Evolutionary conservation across 2,888 invertebrate genomes (phyloP), one percentile per base, ranked within the genome.

Genomic region (Brachyptera risi): DNA sequence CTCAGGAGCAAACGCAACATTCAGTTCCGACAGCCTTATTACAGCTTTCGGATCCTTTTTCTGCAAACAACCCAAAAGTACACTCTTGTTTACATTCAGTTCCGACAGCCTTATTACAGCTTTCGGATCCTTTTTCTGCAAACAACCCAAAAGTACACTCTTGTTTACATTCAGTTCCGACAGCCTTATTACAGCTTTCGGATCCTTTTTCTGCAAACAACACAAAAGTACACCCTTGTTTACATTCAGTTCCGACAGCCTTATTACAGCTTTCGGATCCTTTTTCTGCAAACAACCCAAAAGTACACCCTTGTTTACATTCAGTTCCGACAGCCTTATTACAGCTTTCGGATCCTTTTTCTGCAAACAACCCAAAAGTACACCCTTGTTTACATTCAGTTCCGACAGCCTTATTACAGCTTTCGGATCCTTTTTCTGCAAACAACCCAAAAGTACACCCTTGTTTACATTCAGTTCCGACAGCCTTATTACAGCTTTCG

Each of bases 181-280:
- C 71, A 93, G 79, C 72, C 85, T 81, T 62, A 94, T 79, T 44
- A 87, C 80, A 63, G 92, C 90, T 77, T 93, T 93, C 0, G 92
- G 91, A 69, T 89, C 89, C 76, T 84, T 87, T 23, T 65, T 65
- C 65, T 65, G 61, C 23, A 58, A 63, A 11, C 17, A 54, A 24
- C 5, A 40, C 21, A 40, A 38, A 51, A 37, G 13, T 24, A 54
- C n/a, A 3, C 11, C 11, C n/a, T 17, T 15, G 15, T 15, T n/a
- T n/a, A 92, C 88, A 72, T 92, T 93, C 63, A 94, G 72, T 71
- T 92, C 90, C 0, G 91, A 90, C 71, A 93, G 79, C 72, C 85
- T 81, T 62, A 94, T 79, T 44, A 87, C 80, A 63, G 92, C 90
- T 77, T 93, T 93, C 0, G 92, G 91, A 69, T 89, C 89, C 76